Conservation (phyloP, 2,888 invertebrate species). For the Piscicola geometra region DNA sequence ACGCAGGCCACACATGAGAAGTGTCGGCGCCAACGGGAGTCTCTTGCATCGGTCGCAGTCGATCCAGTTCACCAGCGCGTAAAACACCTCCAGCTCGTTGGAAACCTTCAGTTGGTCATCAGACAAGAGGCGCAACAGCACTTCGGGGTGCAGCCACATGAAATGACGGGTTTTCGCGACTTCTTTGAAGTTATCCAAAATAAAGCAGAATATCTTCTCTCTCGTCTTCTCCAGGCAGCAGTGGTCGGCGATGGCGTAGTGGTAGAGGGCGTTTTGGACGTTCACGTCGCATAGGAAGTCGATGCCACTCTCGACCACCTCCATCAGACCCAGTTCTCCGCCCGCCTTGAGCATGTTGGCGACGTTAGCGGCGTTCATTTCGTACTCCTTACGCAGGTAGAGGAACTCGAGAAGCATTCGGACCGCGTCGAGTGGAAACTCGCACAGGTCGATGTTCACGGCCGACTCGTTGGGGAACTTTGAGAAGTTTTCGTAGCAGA, state of each 20-base stretch:
- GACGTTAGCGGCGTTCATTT: slow-evolving; percentile 33
- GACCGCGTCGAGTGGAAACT: slow-evolving; percentile 32
- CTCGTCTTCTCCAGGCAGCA: slow-evolving; percentile 33
- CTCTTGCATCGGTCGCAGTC: slow-evolving; percentile 46
- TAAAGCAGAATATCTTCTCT: slow-evolving; percentile 32
- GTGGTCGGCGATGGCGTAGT: slow-evolving; percentile 37
- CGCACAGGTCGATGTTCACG: slow-evolving; percentile 36
- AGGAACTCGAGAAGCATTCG: slow-evolving; percentile 32
- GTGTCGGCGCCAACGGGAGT: slow-evolving; percentile 42
- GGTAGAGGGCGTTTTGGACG: slow-evolving; percentile 35
- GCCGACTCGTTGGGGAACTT: slow-evolving; percentile 36
- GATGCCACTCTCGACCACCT: slow-evolving; percentile 36
- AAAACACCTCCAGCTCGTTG: slow-evolving; percentile 46
- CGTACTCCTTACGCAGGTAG: slow-evolving; percentile 37
- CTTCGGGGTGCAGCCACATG: slow-evolving; percentile 34
- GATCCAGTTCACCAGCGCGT: slow-evolving; percentile 48
- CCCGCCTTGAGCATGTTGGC: slow-evolving; percentile 33
- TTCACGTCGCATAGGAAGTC: slow-evolving; percentile 34
- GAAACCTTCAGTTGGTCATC: slow-evolving; percentile 36
- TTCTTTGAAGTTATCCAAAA: slow-evolving; percentile 34
- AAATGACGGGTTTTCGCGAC: slow-evolving; percentile 32
- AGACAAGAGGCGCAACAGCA: slow-evolving; percentile 29
- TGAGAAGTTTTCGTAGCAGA: slow-evolving; percentile 33
- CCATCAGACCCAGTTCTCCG: slow-evolving; percentile 35
- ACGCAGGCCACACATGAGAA: slow-evolving; percentile 44